phyloP scores from a whole-genome alignment of 2,888 invertebrate species.

The Caenorhabditis doughertyi region DNA sequence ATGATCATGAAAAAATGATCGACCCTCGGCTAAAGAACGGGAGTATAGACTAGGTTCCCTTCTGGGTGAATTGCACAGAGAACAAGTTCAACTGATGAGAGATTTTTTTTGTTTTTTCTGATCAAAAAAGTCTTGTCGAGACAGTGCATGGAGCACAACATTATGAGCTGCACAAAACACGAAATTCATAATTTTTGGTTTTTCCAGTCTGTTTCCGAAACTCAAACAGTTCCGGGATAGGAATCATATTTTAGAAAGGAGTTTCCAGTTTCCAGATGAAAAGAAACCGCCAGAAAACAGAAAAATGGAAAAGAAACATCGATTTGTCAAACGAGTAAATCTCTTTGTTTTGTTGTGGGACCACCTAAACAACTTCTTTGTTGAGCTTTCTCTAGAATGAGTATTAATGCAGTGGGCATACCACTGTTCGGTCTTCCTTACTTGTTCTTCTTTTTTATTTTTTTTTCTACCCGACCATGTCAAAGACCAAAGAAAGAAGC shows the following conservation, averaged over 20 bases:
- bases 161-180: too few relatives aligned
- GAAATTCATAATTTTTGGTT: background rate
- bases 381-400: constrained; percentile 35
- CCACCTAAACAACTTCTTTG: constrained; percentile 25
- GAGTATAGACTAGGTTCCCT: too few relatives aligned
- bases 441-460: constrained; percentile 5
- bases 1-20: background rate
- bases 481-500: constrained; percentile 54
- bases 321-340: constrained; percentile 48
- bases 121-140: too few relatives aligned
- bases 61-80: too few relatives aligned
- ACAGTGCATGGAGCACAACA: too few relatives aligned
- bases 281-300: constrained; percentile 16
- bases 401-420: constrained; percentile 57
- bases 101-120: too few relatives aligned
- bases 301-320: constrained; percentile 12
- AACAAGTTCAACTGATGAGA: too few relatives aligned
- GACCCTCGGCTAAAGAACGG: background rate
- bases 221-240: constrained; percentile 7
- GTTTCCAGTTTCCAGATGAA: constrained; percentile 10
- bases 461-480: constrained; percentile 28
- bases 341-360: constrained; percentile 36
- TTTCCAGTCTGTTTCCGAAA: background rate
- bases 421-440: constrained; percentile 35
- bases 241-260: background rate